phyloP scores from a whole-genome alignment of 2,888 invertebrate species.

The Phasia obesa region DNA sequence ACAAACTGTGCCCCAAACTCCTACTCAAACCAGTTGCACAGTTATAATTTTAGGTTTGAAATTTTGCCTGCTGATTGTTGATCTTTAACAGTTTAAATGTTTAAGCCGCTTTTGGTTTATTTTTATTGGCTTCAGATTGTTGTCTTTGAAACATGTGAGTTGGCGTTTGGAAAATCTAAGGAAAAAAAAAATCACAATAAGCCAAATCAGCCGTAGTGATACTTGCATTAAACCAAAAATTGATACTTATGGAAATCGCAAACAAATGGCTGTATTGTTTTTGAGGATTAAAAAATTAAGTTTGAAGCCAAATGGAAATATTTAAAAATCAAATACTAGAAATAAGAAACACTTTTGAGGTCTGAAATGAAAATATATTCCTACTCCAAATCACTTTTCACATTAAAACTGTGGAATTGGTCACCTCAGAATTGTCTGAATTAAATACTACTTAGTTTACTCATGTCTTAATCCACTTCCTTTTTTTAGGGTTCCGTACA shows the following conservation, averaged over 20 bases:
- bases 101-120: slow-evolving; percentile 30
- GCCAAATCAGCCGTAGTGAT: not conserved
- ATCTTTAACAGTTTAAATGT: slow-evolving; percentile 71
- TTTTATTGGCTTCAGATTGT: slow-evolving; percentile 32
- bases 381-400: too few species aligned
- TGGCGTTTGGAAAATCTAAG: slow-evolving; percentile 49
- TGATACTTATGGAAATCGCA: slow-evolving; percentile 33
- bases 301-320: slow-evolving; percentile 11
- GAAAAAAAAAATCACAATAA: slow-evolving; percentile 25
- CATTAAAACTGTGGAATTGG: too few species aligned
- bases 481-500: too few species aligned
- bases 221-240: not conserved
- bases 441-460: too few species aligned
- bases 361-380: too few species aligned
- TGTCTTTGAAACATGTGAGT: slow-evolving; percentile 41
- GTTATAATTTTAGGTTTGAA: slow-evolving; percentile 23
- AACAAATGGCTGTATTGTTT: slow-evolving; percentile 11
- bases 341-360: too few species aligned
- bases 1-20: slow-evolving; percentile 34
- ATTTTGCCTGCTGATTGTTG: slow-evolving; percentile 56
- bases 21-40: slow-evolving; percentile 50
- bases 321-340: not conserved
- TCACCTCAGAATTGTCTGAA: too few species aligned
- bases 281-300: not conserved
- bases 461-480: too few species aligned